These are phyloP conservation scores for Dicerorhinus sumatrensis DNA, from an alignment of 2,113 vertebrate genomes.

Conservation along the genomic window DNA sequence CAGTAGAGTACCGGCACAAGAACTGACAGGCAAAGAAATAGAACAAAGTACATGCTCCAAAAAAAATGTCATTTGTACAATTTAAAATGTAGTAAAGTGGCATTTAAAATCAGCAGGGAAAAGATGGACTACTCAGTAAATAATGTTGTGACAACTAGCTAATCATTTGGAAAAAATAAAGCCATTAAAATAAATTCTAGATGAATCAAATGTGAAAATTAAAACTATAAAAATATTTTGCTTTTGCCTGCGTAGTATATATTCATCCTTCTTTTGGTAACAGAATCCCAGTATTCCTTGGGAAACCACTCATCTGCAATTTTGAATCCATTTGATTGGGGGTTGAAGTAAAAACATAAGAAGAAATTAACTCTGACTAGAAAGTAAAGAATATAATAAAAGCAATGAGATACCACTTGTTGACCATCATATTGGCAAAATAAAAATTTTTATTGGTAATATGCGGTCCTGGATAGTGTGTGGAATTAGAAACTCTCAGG, in stretches of 20 bases:
- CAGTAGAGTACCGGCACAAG: neutral
- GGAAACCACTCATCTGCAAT: neutral
- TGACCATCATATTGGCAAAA: neutral
- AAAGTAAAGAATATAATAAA: neutral
- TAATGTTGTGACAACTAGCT: neutral
- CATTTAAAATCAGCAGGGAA: neutral
- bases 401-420: neutral
- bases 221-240: neutral
- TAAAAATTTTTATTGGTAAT: neutral
- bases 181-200: slow-evolving; percentile 12
- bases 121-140: neutral
- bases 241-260: neutral
- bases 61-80: neutral
- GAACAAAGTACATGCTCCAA: slow-evolving; percentile 5
- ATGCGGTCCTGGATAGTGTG: neutral
- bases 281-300: neutral
- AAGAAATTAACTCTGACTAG: neutral
- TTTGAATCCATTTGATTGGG: neutral
- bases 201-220: slow-evolving; percentile 10
- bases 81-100: neutral
- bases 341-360: neutral
- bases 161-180: neutral
- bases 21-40: neutral
- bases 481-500: neutral
- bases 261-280: neutral